These are phyloP conservation scores for Malurus leucopterus DNA, from an alignment of 2,797 vertebrate species.

Conservation along the genomic window DNA sequence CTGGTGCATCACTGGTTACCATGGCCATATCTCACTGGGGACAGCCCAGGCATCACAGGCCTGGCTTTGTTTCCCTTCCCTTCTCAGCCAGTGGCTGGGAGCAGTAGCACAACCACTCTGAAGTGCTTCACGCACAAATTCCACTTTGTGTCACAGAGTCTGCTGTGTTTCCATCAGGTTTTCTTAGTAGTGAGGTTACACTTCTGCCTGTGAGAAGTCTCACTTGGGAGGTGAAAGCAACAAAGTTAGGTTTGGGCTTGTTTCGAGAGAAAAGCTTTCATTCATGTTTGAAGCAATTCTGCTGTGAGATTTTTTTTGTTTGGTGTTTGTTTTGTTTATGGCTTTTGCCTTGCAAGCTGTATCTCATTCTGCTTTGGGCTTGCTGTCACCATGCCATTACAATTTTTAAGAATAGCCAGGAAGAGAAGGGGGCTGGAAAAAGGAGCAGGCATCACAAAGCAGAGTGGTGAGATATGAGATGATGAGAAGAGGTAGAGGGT, in stretches of 20 bases:
- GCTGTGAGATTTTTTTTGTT: neutral
- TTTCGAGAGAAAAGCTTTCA: neutral
- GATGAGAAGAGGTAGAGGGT: neutral
- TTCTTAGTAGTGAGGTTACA: neutral
- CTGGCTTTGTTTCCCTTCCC: neutral
- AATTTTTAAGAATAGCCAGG: slow-evolving; percentile 11
- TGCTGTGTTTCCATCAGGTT: neutral
- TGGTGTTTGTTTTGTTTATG: neutral
- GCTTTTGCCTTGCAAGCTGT: neutral
- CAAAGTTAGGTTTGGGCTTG: neutral
- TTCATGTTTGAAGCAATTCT: neutral
- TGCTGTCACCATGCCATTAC: neutral
- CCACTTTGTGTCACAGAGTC: neutral
- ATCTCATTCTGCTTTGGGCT: neutral
- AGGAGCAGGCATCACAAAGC: neutral
- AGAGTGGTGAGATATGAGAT: neutral
- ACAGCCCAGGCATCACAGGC: neutral
- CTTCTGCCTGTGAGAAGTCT: slow-evolving; percentile 1
- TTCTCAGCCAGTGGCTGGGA: neutral
- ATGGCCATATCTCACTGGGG: neutral
- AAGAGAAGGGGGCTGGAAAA: rapidly evolving
- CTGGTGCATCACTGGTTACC: neutral
- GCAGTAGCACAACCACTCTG: neutral
- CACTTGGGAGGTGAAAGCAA: neutral
- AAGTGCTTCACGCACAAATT: neutral